Evolutionary conservation across 1,140 invertebrate genomes (phyloP).

Genomic region (Lucilia sericata): DNA sequence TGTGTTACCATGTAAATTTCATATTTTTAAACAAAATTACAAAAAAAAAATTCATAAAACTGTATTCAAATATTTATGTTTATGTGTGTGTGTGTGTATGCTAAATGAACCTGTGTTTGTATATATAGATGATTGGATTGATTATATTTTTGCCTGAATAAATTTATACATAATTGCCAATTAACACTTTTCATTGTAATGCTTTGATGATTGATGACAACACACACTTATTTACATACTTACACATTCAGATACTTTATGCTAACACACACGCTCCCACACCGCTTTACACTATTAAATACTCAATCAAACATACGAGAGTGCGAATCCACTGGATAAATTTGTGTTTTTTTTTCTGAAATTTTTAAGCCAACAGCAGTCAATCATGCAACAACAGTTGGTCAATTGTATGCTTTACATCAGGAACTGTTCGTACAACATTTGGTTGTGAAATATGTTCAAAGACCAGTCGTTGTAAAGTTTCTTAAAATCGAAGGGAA

Average conservation of each 20-base stretch:
- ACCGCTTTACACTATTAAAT: no score
- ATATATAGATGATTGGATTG: conserved; percentile 34
- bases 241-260: background rate
- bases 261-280: no score
- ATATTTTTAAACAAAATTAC: background rate
- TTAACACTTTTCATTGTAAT: conserved; percentile 43
- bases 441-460: background rate
- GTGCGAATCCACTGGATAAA: background rate
- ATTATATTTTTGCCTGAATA: conserved; percentile 45
- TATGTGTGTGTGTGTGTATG: background rate
- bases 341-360: background rate
- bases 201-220: conserved; percentile 44
- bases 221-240: background rate
- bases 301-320: conserved; percentile 22
- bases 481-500: background rate
- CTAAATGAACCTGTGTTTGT: background rate
- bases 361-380: conserved; percentile 34
- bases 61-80: background rate
- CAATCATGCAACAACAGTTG: conserved; percentile 39
- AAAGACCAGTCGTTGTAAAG: background rate
- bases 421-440: background rate
- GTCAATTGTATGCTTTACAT: background rate
- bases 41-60: background rate
- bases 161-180: conserved; percentile 45
- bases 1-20: conserved; percentile 17